phyloP scores from a whole-genome alignment of 2,888 invertebrate genomes.

The Oscheius sp. region DNA sequence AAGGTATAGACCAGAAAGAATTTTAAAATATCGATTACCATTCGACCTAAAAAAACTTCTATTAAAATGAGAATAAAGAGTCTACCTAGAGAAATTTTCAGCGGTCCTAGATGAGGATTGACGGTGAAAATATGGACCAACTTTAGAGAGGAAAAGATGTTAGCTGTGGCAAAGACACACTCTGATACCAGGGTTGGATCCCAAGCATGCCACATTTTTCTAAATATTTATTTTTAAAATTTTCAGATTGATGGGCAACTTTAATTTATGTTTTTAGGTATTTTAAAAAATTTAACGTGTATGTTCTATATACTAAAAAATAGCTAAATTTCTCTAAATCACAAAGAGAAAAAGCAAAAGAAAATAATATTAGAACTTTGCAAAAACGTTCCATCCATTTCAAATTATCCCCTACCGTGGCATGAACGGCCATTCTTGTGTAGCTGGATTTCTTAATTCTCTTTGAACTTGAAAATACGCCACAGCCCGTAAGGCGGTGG shows the following conservation, averaged over 20 bases:
- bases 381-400: no score
- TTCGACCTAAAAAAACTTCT: slow-evolving; percentile 70
- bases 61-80: neutral
- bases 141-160: slow-evolving; percentile 92
- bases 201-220: slow-evolving; percentile 92
- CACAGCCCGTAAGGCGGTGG: slow-evolving; percentile 90
- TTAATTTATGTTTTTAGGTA: neutral
- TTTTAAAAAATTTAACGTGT: no score
- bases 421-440: slow-evolving; percentile 5
- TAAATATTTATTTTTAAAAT: no score
- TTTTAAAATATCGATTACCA: slow-evolving; percentile 84
- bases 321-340: no score
- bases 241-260: neutral
- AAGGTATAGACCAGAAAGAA: slow-evolving; percentile 89
- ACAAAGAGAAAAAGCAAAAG: no score
- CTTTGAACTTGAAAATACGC: slow-evolving; percentile 77
- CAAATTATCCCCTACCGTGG: no score
- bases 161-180: slow-evolving; percentile 95
- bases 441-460: slow-evolving; percentile 25
- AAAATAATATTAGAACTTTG: neutral
- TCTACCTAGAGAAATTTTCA: slow-evolving; percentile 86
- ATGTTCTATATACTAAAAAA: no score
- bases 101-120: slow-evolving; percentile 88
- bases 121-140: slow-evolving; percentile 90
- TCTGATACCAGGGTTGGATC: slow-evolving; percentile 97